Conservation (phyloP, 53 echinoderm and acorn worm species). For the Actinopyga echinites region DNA sequence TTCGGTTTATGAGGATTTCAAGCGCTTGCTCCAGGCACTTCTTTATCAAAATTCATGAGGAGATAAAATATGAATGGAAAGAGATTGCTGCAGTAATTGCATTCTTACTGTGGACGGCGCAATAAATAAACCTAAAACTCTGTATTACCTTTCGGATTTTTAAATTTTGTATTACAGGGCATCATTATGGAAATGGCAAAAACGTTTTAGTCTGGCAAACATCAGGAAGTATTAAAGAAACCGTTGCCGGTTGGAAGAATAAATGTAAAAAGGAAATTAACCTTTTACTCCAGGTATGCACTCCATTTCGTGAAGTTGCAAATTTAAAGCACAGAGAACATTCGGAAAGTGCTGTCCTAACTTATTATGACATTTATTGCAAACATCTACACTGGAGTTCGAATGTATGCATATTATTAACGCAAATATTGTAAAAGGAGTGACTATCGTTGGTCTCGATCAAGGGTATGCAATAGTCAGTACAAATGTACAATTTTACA, state of each 20-base stretch:
- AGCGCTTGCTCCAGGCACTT: background rate
- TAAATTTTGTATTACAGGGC: background rate
- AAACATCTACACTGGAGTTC: no score
- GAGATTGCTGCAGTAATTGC: slow-evolving; percentile 4
- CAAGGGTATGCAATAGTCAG: no score
- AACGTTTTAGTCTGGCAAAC: background rate
- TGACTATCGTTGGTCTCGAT: no score
- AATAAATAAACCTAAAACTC: background rate
- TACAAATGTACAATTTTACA: no score
- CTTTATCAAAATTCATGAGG: slow-evolving; percentile 14
- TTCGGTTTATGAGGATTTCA: background rate
- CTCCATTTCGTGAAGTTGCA: background rate
- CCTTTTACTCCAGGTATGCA: background rate
- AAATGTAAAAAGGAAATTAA: background rate
- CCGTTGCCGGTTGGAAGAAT: no score
- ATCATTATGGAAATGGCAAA: slow-evolving; percentile 16
- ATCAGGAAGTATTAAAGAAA: no score
- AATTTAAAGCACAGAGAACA: no score
- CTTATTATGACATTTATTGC: no score
- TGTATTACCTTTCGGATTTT: background rate
- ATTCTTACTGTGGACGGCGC: background rate
- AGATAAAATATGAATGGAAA: slow-evolving; percentile 35
- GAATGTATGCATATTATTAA: no score
- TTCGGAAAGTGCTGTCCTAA: no score
- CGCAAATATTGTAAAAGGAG: no score